Base-by-base conservation (phyloP, 2,888 invertebrate genomes). In the Sceliomorpha sp. region DNA sequence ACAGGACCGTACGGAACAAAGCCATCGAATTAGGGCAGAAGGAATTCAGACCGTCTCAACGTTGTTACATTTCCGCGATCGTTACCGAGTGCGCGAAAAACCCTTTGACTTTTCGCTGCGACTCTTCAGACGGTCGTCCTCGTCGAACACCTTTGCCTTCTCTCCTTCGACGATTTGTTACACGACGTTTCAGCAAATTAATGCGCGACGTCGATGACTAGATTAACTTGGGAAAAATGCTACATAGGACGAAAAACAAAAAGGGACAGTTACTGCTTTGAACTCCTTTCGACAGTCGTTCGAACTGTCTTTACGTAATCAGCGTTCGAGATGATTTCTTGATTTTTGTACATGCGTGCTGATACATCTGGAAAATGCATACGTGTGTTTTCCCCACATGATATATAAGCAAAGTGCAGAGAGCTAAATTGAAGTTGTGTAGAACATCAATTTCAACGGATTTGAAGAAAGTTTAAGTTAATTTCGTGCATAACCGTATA, bases 31-130 rank as follows among this genome's bases (percentile, higher is more conserved):
- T 76, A 75, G 76, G 68, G 70, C 77, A 79, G 72, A 80, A 78
- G 78, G 79, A 80, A 77, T 77, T 76, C 77, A 75, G 78, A 77
- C 74, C 68, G 70, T 78, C 68, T 74, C 76, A 78, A 78, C 82
- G 77, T 79, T 80, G 80, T 83, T 81, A 80, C 76, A 76, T 75
- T 73, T 70, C 71, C 76, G 63, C 71, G 60, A 70, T 77, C 72
- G 68, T 67, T 69, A 47, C n/a, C 50, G 32, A 32, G 20, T 44
- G 67, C 48, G 59, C 44, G 42, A 27, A 37, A 66, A 53, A 51
- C 44, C 40, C 62, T 70, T 69, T 71, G 63, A 67, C 63, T 71
- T 63, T 53, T 45, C 42, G 12, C 26, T n/a, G n/a, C 13, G 42
- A 55, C 47, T 67, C 44, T 60, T 60, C 47, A 37, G 53, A 40